phyloP scores from a whole-genome alignment of 1,140 invertebrate species.

The Mercenaria mercenaria region DNA sequence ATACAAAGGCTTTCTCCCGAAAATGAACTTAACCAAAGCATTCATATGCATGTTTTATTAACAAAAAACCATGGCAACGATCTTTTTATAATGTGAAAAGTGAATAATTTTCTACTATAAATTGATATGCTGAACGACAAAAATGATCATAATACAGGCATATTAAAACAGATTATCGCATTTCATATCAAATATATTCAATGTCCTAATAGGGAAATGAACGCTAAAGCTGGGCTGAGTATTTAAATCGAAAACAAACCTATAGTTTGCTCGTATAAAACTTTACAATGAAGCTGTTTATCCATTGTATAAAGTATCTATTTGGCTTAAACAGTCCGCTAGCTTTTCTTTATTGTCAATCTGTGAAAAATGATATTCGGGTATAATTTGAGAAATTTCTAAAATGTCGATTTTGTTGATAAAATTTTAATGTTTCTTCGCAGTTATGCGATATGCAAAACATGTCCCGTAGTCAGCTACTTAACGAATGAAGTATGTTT shows the following conservation, averaged over 20 bases:
- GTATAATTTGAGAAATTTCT: constrained; percentile 39
- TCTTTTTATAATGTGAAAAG: not conserved
- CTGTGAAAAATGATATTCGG: not conserved
- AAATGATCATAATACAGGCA: not conserved
- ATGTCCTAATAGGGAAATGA: not conserved
- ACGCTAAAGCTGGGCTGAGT: not conserved
- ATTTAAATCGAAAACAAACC: not conserved
- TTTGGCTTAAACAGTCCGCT: not conserved
- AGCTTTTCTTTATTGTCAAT: not conserved
- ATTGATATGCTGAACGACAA: not conserved
- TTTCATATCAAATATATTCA: constrained; percentile 31
- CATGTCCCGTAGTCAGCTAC: not conserved
- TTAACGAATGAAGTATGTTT: not conserved
- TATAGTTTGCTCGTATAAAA: not conserved
- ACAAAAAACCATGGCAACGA: not conserved
- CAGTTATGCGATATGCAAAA: constrained; percentile 22
- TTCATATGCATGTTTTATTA: too few relatives aligned
- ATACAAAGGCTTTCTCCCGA: too few relatives aligned
- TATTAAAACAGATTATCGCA: constrained; percentile 8
- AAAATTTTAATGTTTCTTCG: constrained; percentile 24
- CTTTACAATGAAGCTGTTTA: not conserved
- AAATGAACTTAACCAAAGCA: too few relatives aligned
- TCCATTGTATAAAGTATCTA: constrained; percentile 25
- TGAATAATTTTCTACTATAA: not conserved
- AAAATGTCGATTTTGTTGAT: constrained; percentile 49